Evolutionary conservation across 2,888 invertebrate species (phyloP).

Genomic region (Anthophora plumipes): DNA sequence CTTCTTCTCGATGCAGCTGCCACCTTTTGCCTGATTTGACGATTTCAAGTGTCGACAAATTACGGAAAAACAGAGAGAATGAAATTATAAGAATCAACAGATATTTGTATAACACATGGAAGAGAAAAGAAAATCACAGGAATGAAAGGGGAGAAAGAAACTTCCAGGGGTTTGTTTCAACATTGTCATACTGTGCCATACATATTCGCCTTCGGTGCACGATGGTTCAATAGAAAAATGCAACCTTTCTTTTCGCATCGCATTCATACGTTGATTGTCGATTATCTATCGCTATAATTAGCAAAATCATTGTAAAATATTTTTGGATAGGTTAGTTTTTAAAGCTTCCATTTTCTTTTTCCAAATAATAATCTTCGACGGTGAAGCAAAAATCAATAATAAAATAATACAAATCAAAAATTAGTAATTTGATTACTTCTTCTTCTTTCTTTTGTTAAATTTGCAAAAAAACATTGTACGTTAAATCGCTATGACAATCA

Average conservation of each 20-base stretch:
- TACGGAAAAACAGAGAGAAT: neutral
- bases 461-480: neutral
- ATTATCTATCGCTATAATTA: neutral
- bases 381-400: neutral
- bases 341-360: too few species aligned
- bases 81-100: neutral
- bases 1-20: too few species aligned
- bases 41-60: constrained; percentile 7
- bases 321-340: too few species aligned
- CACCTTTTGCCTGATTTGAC: too few species aligned
- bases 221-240: constrained; percentile 45
- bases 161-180: constrained; percentile 19
- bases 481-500: neutral
- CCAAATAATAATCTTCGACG: neutral
- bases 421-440: neutral
- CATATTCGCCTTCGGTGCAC: constrained; percentile 47
- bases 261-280: neutral
- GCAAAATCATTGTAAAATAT: neutral
- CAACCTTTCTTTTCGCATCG: constrained; percentile 3
- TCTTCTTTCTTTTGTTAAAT: neutral
- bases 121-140: neutral
- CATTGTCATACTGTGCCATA: constrained; percentile 64
- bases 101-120: neutral
- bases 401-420: neutral
- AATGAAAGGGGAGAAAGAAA: neutral